Evolutionary conservation across 2,888 invertebrate species (phyloP).

Genomic region (Hybos culiciformis): DNA sequence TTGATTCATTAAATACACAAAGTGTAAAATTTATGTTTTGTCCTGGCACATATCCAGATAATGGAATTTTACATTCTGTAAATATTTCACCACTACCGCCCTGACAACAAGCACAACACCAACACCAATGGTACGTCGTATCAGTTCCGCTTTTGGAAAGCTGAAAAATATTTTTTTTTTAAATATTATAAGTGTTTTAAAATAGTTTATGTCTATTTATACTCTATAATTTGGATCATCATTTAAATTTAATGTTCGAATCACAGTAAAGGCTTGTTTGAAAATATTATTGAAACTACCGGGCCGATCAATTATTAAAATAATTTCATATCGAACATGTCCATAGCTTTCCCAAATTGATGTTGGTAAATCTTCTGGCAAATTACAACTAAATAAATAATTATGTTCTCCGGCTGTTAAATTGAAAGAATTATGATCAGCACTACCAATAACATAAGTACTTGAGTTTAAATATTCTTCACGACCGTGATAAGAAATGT

Average conservation of each 20-base stretch:
- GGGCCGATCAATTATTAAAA: constrained; percentile 64
- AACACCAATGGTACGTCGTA: constrained; percentile 55
- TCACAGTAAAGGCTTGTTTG: constrained; percentile 65
- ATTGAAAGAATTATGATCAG: constrained; percentile 48
- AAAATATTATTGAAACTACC: constrained; percentile 74
- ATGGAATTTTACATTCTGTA: constrained; percentile 49
- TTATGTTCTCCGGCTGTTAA: constrained; percentile 52
- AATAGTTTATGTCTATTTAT: constrained; percentile 17
- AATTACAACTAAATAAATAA: constrained; percentile 61
- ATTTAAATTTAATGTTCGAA: constrained; percentile 67
- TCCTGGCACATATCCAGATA: constrained; percentile 59
- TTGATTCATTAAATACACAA: constrained; percentile 60
- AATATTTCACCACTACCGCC: constrained; percentile 53
- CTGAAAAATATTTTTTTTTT: neutral
- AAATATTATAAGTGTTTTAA: neutral
- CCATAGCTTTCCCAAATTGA: constrained; percentile 64
- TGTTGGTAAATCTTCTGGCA: constrained; percentile 49
- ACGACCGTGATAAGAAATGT: constrained; percentile 26
- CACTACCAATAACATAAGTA: constrained; percentile 29
- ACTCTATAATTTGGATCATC: constrained; percentile 50
- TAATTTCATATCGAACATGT: constrained; percentile 61
- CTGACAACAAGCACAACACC: constrained; percentile 43
- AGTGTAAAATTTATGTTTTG: constrained; percentile 54
- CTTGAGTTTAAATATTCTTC: constrained; percentile 29
- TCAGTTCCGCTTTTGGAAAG: constrained; percentile 49